Evolutionary conservation across 2,888 invertebrate species (phyloP).

Genomic region (Drosophila kambysellisi): DNA sequence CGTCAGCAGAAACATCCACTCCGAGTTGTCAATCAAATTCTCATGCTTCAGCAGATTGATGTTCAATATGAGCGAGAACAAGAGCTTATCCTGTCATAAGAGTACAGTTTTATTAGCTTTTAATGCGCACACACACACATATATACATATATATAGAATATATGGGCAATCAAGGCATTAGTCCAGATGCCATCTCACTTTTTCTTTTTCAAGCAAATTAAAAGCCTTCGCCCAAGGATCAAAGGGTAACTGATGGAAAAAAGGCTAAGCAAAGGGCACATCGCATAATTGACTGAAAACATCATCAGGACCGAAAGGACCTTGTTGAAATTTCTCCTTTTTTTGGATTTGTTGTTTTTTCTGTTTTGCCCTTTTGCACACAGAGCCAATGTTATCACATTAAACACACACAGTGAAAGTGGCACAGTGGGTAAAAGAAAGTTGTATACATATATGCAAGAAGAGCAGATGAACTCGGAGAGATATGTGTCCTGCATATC

Average conservation of each 20-base stretch:
- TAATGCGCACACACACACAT: neutral
- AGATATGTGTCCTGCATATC: neutral
- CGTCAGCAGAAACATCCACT: constrained; percentile 95
- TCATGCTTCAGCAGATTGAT: constrained; percentile 90
- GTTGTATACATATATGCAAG: neutral
- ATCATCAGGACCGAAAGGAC: constrained; percentile 54
- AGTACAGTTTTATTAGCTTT: constrained; percentile 54
- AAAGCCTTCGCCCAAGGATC: constrained; percentile 61
- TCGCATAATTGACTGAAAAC: constrained; percentile 73
- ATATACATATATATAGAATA: neutral
- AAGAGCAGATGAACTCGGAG: neutral
- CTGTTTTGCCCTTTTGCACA: constrained; percentile 4
- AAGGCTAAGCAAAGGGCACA: constrained; percentile 26
- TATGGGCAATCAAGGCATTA: constrained; percentile 52
- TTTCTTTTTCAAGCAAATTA: constrained; percentile 55
- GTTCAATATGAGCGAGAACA: constrained; percentile 92
- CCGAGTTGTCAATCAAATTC: constrained; percentile 87
- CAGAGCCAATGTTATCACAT: constrained; percentile 39
- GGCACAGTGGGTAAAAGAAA: constrained; percentile 39
- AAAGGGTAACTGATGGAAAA: constrained; percentile 44
- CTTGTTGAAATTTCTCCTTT: constrained; percentile 19
- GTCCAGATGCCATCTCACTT: constrained; percentile 44
- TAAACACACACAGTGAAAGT: constrained; percentile 31
- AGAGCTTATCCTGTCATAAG: constrained; percentile 91
- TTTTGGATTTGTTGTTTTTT: constrained; percentile 3